phyloP scores from a whole-genome alignment of 2,888 invertebrate genomes.

The Loripinus fragilis region DNA sequence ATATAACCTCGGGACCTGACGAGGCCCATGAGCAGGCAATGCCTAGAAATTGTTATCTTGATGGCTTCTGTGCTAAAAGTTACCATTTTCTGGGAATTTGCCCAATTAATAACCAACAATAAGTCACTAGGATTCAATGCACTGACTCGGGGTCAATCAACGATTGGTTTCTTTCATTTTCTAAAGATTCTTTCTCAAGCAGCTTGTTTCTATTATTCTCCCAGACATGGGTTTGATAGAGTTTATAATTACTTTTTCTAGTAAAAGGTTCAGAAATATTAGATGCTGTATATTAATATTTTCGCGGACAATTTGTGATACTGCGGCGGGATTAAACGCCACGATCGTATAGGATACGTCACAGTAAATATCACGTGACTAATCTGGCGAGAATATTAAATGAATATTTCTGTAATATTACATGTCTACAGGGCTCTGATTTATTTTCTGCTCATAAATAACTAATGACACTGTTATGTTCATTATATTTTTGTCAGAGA shows the following conservation, averaged over 20 bases:
- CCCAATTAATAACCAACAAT: slow-evolving; percentile 7
- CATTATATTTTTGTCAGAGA: too few relatives aligned
- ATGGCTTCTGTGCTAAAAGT: too few relatives aligned
- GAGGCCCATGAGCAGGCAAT: too few relatives aligned
- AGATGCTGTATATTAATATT: slow-evolving; percentile 11
- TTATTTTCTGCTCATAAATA: too few relatives aligned
- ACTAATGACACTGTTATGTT: too few relatives aligned
- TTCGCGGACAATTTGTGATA: slow-evolving; percentile 12
- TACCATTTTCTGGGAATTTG: too few relatives aligned
- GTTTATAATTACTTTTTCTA: slow-evolving; percentile 20
- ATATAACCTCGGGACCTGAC: too few relatives aligned
- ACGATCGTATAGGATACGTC: neutral
- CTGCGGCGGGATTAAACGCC: neutral
- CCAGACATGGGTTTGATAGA: neutral
- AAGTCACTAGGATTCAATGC: slow-evolving; percentile 1
- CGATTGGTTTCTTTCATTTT: slow-evolving; percentile 7
- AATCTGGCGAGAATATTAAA: neutral
- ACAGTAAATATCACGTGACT: slow-evolving; percentile 1
- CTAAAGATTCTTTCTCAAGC: slow-evolving; percentile 11
- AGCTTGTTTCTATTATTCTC: slow-evolving; percentile 18
- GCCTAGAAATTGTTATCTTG: too few relatives aligned
- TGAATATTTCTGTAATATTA: neutral
- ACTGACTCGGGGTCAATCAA: neutral
- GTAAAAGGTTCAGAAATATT: slow-evolving; percentile 12
- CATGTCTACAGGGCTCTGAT: too few relatives aligned